Percentiles rank a stretch among this genome's conserved stretches.
Evolutionary conservation across 2,888 invertebrate genomes (phyloP).

Genomic region (Thymelicus lineola): DNA sequence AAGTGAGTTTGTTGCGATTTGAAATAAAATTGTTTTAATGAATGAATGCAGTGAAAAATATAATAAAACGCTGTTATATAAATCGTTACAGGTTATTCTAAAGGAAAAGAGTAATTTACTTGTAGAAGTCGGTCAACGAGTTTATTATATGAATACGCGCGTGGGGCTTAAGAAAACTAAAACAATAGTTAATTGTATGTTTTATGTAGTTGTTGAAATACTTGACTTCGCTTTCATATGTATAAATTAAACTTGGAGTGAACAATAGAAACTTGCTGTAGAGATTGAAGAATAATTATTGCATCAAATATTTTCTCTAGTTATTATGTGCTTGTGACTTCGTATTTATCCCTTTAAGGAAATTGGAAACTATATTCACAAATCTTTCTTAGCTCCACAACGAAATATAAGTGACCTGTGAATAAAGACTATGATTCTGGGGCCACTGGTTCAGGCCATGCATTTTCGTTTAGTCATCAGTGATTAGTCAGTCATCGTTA

Average conservation of each 20-base stretch:
- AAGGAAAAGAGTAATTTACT: conserved; percentile 16
- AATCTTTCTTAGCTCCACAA: too few species aligned
- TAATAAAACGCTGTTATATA: neutral
- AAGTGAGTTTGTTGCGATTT: neutral
- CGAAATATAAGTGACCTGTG: too few species aligned
- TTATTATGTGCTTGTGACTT: too few species aligned
- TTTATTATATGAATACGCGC: conserved; percentile 13
- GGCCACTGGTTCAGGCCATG: too few species aligned
- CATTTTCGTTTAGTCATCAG: too few species aligned
- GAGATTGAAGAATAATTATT: too few species aligned
- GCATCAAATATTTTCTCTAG: too few species aligned
- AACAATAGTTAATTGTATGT: neutral
- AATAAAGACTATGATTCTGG: too few species aligned
- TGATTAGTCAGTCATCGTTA: too few species aligned
- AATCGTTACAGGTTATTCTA: neutral
- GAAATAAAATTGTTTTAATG: neutral
- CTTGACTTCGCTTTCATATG: neutral
- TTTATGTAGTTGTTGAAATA: neutral
- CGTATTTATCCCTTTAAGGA: too few species aligned
- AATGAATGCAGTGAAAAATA: neutral
- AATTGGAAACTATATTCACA: too few species aligned
- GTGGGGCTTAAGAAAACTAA: conserved; percentile 2
- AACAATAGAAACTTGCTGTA: neutral
- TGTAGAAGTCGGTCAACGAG: conserved; percentile 15
- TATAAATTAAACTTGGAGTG: neutral